A percentile compares a stretch with the other conserved stretches of the same genome.
phyloP scores from a whole-genome alignment of 2,797 vertebrate genomes.

The Holocentrus rufus region DNA sequence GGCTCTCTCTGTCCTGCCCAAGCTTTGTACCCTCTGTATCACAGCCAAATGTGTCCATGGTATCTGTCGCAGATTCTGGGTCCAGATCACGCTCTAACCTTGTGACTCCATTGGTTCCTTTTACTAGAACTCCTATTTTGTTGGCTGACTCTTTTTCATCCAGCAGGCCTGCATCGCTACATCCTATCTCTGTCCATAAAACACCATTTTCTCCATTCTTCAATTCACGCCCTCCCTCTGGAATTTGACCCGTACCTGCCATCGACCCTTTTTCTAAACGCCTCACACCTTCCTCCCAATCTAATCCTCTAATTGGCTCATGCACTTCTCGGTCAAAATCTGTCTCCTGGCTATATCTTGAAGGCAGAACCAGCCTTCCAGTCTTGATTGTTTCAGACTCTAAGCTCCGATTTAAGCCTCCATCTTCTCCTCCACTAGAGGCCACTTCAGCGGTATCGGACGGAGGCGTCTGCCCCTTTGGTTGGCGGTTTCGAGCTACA shows the following conservation, averaged over 20 bases:
- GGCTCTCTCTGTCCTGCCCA: not conserved
- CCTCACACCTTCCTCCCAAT: not conserved
- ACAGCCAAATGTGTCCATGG: not conserved
- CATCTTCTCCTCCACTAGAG: slow-evolving; percentile 11
- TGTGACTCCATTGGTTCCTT: not conserved
- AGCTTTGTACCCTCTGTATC: not conserved
- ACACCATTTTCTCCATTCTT: not conserved
- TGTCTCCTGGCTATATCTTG: slow-evolving; percentile 3
- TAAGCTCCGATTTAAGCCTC: not conserved
- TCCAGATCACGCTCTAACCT: not conserved
- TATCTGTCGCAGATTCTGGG: not conserved
- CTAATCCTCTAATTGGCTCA: not conserved
- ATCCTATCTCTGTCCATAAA: not conserved
- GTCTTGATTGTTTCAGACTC: slow-evolving; percentile 5
- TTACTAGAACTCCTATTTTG: slow-evolving; percentile 1
- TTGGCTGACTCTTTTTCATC: not conserved
- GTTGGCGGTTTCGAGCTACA: slow-evolving; percentile 19
- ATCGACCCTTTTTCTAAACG: slow-evolving; percentile 2
- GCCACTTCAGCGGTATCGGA: slow-evolving; percentile 21
- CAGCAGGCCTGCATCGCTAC: not conserved
- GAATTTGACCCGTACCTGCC: not conserved
- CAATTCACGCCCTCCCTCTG: not conserved
- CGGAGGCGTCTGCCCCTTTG: slow-evolving; percentile 18
- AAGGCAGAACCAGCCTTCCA: not conserved
- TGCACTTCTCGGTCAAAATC: not conserved